Percentiles rank a stretch among this genome's conserved stretches.
Evolutionary conservation across 2,113 vertebrate species (phyloP).

Genomic region (Nyctibius bracteatus): DNA sequence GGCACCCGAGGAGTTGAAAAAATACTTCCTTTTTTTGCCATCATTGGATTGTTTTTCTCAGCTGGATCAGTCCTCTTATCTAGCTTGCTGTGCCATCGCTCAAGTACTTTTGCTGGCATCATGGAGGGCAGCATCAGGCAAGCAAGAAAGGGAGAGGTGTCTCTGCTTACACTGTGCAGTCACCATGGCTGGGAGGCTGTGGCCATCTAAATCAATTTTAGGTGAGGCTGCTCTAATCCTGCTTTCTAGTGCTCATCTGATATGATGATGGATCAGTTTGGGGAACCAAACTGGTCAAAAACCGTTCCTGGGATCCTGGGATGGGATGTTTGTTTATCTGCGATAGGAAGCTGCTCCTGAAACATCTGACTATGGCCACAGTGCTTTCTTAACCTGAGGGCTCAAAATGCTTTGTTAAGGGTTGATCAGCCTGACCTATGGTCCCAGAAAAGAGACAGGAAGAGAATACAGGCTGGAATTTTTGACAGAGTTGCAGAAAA

Average conservation of each 20-base stretch:
- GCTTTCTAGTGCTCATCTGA: not conserved
- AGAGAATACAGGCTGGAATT: not conserved
- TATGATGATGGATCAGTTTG: not conserved
- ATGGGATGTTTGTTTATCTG: not conserved
- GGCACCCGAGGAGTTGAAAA: not conserved
- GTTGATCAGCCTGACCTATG: not conserved
- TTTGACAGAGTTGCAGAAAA: not conserved
- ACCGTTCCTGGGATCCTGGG: not conserved
- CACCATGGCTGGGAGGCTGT: not conserved
- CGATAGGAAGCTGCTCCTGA: not conserved
- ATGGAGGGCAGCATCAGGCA: not conserved
- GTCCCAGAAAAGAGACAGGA: not conserved
- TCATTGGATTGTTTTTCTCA: not conserved
- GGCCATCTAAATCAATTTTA: not conserved
- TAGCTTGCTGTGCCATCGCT: not conserved
- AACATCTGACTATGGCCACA: not conserved
- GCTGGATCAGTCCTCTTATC: not conserved
- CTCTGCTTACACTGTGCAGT: not conserved
- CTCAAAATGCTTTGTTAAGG: not conserved
- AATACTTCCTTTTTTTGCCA: accelerated
- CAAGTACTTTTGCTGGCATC: not conserved
- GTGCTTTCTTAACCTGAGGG: not conserved
- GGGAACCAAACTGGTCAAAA: not conserved
- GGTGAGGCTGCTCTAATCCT: not conserved
- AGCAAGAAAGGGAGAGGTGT: not conserved